Conservation (phyloP, 2,888 invertebrate species). For the Diabrotica balteata region DNA sequence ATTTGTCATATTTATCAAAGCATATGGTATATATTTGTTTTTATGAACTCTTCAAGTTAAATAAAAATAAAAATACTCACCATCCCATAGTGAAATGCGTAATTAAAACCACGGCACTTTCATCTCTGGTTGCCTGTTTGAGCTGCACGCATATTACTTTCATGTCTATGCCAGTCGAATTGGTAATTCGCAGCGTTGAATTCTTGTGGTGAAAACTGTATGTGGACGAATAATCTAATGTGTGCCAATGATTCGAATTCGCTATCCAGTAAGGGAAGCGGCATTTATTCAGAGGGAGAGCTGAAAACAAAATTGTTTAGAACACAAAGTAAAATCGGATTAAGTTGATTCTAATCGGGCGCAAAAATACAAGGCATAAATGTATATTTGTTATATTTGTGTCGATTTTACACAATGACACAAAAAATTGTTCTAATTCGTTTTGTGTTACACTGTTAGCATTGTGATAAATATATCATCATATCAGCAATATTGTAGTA, state of each 20-base stretch:
- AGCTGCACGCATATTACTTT: conserved; percentile 72
- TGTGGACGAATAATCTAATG: conserved; percentile 83
- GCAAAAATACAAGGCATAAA: too few species aligned
- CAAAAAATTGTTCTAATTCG: too few species aligned
- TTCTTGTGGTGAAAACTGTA: conserved; percentile 86
- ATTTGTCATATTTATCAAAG: too few species aligned
- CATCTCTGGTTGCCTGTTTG: conserved; percentile 67
- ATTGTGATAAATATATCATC: too few species aligned
- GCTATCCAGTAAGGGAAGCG: conserved; percentile 89
- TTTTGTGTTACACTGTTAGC: too few species aligned
- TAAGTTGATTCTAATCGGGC: too few species aligned
- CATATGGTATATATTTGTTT: too few species aligned
- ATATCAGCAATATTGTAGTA: too few species aligned
- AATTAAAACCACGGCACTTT: conserved; percentile 67
- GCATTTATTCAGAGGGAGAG: conserved; percentile 77
- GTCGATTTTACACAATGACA: too few species aligned
- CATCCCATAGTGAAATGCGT: conserved; percentile 79
- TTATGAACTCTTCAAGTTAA: neutral
- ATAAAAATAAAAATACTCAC: conserved; percentile 60
- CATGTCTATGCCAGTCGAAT: conserved; percentile 68
- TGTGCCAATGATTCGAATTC: conserved; percentile 86
- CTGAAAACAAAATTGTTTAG: conserved; percentile 57
- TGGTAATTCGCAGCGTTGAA: conserved; percentile 75
- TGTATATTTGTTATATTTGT: too few species aligned
- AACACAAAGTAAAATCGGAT: conserved; percentile 1